These are phyloP conservation scores for Parazoanthus darwini DNA, from an alignment of 92 coral and sea anemone species.

Conservation along the genomic window DNA sequence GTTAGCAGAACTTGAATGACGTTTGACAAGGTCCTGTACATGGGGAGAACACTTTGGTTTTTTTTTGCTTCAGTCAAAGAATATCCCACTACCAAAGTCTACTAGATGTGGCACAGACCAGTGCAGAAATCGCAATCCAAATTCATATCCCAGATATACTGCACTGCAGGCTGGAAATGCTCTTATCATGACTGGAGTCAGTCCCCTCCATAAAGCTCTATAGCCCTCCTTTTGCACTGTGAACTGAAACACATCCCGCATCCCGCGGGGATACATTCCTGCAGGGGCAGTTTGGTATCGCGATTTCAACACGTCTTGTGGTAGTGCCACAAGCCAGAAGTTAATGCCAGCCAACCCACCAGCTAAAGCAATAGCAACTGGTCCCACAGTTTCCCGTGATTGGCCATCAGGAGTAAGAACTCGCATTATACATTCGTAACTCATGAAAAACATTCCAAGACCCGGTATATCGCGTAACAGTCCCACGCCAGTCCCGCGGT, in stretches of 20 bases:
- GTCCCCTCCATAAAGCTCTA: constrained; percentile 72
- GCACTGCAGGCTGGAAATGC: constrained; percentile 87
- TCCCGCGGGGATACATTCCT: constrained; percentile 78
- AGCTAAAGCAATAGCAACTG: constrained; percentile 64
- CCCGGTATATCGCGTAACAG: constrained; percentile 70
- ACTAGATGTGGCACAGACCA: constrained; percentile 61
- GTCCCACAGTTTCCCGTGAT: constrained; percentile 75
- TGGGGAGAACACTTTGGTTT: not conserved
- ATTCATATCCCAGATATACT: constrained; percentile 80
- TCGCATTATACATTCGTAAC: constrained; percentile 71
- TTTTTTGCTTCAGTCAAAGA: constrained; percentile 2
- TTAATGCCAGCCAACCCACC: constrained; percentile 84
- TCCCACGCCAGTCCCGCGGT: constrained; percentile 71
- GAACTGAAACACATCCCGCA: constrained; percentile 64
- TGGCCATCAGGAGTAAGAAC: constrained; percentile 50
- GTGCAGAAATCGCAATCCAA: constrained; percentile 74
- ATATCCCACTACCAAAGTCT: constrained; percentile 22
- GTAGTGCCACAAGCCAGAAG: constrained; percentile 76
- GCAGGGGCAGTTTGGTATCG: constrained; percentile 84
- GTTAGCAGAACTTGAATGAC: too few relatives aligned
- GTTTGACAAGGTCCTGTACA: not conserved
- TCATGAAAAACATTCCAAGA: constrained; percentile 71
- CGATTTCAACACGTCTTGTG: constrained; percentile 81
- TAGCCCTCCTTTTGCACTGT: constrained; percentile 68
- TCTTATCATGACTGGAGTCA: constrained; percentile 74